Conservation (phyloP, 2,888 invertebrate species). For the Stratiomys singularior region DNA sequence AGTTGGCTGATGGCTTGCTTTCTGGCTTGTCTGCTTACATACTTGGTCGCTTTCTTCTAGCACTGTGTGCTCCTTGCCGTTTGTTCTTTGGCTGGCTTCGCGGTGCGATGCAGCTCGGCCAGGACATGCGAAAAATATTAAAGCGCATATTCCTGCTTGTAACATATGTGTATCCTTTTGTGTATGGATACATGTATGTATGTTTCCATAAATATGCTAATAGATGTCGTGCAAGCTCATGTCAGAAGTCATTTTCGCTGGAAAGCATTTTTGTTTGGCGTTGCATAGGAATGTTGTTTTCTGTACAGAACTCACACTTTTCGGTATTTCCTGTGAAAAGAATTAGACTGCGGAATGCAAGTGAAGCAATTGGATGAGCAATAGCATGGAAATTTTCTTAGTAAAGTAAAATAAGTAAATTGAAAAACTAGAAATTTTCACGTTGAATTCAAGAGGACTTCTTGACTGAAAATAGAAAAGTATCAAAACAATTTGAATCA, state of each 20-base stretch:
- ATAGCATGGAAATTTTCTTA: background rate
- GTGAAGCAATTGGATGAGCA: slow-evolving; percentile 10
- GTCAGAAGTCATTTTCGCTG: background rate
- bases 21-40: background rate
- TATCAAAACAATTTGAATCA: too few relatives aligned
- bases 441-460: too few relatives aligned
- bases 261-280: slow-evolving; percentile 7
- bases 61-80: slow-evolving; percentile 31
- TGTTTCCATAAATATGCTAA: background rate
- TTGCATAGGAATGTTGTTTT: slow-evolving; percentile 21
- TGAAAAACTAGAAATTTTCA: too few relatives aligned
- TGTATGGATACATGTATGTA: background rate
- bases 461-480: too few relatives aligned
- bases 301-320: background rate
- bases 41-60: too few relatives aligned
- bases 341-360: slow-evolving; percentile 26
- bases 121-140: slow-evolving; percentile 27
- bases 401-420: too few relatives aligned
- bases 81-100: slow-evolving; percentile 12
- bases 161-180: background rate
- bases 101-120: background rate
- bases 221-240: background rate
- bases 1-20: slow-evolving; percentile 34
- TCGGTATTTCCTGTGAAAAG: slow-evolving; percentile 12
- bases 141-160: slow-evolving; percentile 33